Conservation (phyloP, 2,113 vertebrate species). For the Rhinoderma darwinii region DNA sequence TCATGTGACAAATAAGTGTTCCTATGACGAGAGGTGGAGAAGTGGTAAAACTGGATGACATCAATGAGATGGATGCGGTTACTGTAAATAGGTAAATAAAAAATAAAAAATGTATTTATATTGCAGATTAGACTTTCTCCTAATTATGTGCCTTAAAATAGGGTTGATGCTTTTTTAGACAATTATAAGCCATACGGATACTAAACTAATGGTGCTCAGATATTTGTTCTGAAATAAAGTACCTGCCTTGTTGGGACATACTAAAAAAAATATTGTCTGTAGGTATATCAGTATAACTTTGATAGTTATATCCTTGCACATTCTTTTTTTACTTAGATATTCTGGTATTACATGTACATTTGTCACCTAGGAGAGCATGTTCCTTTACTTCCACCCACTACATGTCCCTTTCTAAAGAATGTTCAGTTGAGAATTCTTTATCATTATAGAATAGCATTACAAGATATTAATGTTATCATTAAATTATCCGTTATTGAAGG, state of each 20-base stretch:
- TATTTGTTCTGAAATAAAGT: not conserved
- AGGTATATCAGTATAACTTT: not conserved
- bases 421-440: not conserved
- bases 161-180: not conserved
- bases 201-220: not conserved
- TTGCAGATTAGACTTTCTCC: not conserved
- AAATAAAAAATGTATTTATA: not conserved
- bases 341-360: conserved; percentile 10
- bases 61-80: not conserved
- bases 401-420: conserved; percentile 3
- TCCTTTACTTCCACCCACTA: conserved; percentile 20
- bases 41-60: not conserved
- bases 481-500: conserved; percentile 3
- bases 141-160: not conserved
- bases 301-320: not conserved
- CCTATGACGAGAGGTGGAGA: not conserved
- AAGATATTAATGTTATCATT: not conserved
- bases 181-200: not conserved
- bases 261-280: not conserved
- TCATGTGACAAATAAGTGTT: not conserved
- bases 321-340: not conserved
- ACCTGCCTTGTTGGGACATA: not conserved
- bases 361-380: conserved; percentile 15
- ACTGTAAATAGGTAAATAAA: not conserved
- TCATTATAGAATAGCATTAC: not conserved